Conservation (phyloP, 2,797 vertebrate species). For the Muraenolepis orangiensis region DNA sequence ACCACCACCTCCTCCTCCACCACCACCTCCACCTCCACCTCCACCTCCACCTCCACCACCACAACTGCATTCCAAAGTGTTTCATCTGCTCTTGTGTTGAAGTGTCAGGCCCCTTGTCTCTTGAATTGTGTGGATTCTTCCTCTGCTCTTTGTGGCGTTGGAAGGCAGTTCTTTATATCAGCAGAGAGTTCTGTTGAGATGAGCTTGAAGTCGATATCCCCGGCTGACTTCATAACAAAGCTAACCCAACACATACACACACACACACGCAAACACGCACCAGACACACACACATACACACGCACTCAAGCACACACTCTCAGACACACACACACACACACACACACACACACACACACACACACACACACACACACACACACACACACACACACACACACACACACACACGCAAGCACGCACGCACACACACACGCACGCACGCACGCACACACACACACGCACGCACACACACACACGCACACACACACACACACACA, state of each 20-base stretch:
- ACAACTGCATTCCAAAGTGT: constrained; percentile 30
- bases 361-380: constrained; percentile 5
- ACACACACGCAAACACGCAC: neutral
- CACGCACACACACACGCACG: neutral
- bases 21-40: too few relatives aligned
- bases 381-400: too few relatives aligned
- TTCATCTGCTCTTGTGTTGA: constrained; percentile 16
- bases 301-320: neutral
- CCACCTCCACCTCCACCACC: constrained; percentile 1
- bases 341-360: constrained; percentile 9
- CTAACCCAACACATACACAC: constrained; percentile 51
- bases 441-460: constrained; percentile 19
- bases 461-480: neutral
- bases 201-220: constrained; percentile 50
- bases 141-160: constrained; percentile 25
- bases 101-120: constrained; percentile 33
- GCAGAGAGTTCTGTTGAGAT: constrained; percentile 20
- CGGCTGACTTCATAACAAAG: constrained; percentile 59
- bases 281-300: neutral
- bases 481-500: neutral
- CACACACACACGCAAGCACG: neutral
- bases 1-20: constrained; percentile 9
- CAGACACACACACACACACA: neutral
- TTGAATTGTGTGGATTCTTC: constrained; percentile 23
- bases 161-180: constrained; percentile 41